Conservation (phyloP, 2,113 vertebrate genomes). For the Ivindomyrus marchei region DNA sequence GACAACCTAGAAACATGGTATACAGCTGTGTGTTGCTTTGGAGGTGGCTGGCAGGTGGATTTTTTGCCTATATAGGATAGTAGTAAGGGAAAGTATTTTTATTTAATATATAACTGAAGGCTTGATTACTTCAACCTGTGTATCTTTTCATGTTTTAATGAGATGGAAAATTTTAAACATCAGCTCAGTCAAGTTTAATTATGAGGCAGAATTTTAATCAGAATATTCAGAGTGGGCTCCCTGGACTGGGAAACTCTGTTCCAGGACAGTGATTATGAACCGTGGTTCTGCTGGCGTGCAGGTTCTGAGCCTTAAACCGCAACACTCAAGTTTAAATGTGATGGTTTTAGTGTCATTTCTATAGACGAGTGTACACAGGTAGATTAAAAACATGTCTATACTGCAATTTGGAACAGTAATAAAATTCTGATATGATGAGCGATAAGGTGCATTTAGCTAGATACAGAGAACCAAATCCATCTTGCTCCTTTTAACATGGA, state of each 20-base stretch:
- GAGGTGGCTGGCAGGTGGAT: background rate
- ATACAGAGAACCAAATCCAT: background rate
- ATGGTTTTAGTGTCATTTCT: background rate
- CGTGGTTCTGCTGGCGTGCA: background rate
- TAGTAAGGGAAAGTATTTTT: background rate
- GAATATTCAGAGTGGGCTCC: background rate
- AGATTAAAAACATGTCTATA: background rate
- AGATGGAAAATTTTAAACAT: background rate
- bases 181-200: slow-evolving; percentile 5
- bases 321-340: background rate
- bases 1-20: background rate
- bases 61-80: background rate
- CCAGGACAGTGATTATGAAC: background rate
- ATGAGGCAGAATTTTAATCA: background rate
- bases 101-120: background rate
- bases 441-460: background rate
- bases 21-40: background rate
- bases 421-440: background rate
- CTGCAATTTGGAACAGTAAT: background rate
- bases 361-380: background rate
- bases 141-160: background rate
- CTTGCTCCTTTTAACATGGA: background rate
- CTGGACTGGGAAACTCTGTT: background rate
- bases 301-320: background rate
- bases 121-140: background rate